Conservation (phyloP, 2,888 invertebrate species). For the Eupeodes luniger region DNA sequence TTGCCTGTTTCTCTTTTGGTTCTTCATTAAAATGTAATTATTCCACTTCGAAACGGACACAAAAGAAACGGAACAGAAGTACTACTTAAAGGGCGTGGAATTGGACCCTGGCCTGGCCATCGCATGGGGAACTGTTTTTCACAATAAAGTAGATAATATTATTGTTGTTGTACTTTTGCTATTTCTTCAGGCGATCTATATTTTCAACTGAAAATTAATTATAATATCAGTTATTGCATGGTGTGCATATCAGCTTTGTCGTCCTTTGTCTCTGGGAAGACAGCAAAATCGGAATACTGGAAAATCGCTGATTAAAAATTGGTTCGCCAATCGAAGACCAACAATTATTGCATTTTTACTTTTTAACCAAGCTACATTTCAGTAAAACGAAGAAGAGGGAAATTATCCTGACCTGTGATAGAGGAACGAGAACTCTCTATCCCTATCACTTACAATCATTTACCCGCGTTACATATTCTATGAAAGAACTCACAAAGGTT, state of each 20-base stretch:
- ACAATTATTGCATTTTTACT: constrained; percentile 27
- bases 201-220: constrained; percentile 65
- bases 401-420: constrained; percentile 31
- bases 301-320: constrained; percentile 38
- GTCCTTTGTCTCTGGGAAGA: not conserved
- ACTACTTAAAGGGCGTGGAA: not conserved
- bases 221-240: constrained; percentile 48
- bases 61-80: constrained; percentile 36
- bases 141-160: constrained; percentile 55
- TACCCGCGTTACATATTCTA: constrained; percentile 5
- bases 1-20: constrained; percentile 36
- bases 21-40: constrained; percentile 76
- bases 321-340: constrained; percentile 26
- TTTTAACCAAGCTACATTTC: not conserved
- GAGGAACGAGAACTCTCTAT: not conserved
- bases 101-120: not conserved
- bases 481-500: not conserved
- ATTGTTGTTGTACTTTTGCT: constrained; percentile 60
- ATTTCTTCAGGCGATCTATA: constrained; percentile 40
- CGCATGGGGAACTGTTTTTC: not conserved
- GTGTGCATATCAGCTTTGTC: not conserved
- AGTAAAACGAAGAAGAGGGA: not conserved
- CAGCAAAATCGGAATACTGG: not conserved
- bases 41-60: constrained; percentile 62
- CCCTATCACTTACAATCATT: no score